These are phyloP conservation scores for Callyntrura sp. DNA, from an alignment of 2,888 invertebrate genomes.

Conservation along the genomic window DNA sequence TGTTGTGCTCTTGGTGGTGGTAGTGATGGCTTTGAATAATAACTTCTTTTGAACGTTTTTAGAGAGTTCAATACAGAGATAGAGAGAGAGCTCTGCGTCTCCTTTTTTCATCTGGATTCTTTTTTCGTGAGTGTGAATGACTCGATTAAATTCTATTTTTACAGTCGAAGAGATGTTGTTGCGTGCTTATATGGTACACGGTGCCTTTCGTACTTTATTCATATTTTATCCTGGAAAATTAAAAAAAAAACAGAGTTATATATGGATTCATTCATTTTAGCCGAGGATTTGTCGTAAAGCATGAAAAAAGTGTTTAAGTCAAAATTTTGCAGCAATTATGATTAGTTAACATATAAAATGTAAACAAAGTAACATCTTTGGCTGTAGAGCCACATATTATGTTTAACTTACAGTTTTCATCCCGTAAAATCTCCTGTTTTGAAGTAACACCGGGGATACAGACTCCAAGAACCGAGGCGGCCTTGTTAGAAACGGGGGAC, in stretches of 20 bases:
- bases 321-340: too few relatives aligned
- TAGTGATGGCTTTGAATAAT: conserved; percentile 43
- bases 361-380: too few relatives aligned
- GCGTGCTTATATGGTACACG: conserved; percentile 56
- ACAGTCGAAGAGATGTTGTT: conserved; percentile 31
- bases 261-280: conserved; percentile 3
- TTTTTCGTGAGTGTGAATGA: conserved; percentile 58
- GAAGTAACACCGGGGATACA: conserved; percentile 66
- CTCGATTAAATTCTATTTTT: conserved; percentile 50
- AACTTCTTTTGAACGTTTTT: conserved; percentile 36
- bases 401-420: conserved; percentile 55
- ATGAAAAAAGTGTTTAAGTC: too few relatives aligned
- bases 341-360: too few relatives aligned
- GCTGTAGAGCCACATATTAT: too few relatives aligned
- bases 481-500: conserved; percentile 99
- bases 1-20: conserved; percentile 42
- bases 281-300: too few relatives aligned
- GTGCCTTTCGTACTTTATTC: conserved; percentile 53
- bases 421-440: conserved; percentile 83
- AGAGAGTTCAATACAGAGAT: conserved; percentile 57
- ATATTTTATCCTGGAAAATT: conserved; percentile 67
- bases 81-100: conserved; percentile 66
- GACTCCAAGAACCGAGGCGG: conserved; percentile 93
- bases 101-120: neutral
- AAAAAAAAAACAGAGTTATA: conserved; percentile 16